Evolutionary conservation across 2,797 vertebrate genomes (phyloP).

Genomic region (Hypotaenidia okinawae): DNA sequence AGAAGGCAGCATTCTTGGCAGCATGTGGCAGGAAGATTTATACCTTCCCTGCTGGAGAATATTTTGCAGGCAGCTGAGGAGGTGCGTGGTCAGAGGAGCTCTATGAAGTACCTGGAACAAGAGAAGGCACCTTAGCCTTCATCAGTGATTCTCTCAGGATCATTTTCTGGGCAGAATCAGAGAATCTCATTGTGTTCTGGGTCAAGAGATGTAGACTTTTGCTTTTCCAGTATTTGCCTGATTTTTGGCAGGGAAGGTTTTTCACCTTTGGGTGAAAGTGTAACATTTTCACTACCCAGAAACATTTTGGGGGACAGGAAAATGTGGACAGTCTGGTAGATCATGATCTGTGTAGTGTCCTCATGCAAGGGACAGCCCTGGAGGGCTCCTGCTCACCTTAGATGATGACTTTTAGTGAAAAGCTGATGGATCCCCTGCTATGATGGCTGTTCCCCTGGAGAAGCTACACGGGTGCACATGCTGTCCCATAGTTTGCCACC

Average conservation of each 20-base stretch:
- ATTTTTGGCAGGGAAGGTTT: not conserved
- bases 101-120: not conserved
- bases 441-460: not conserved
- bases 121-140: not conserved
- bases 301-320: not conserved
- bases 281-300: not conserved
- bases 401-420: not conserved
- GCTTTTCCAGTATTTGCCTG: not conserved
- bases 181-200: not conserved
- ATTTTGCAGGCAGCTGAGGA: not conserved
- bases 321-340: not conserved
- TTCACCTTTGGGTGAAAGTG: not conserved
- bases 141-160: not conserved
- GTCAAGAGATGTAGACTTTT: not conserved
- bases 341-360: not conserved
- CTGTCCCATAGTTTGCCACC: not conserved
- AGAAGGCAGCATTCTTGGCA: not conserved
- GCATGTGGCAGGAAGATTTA: not conserved
- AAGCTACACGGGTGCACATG: not conserved
- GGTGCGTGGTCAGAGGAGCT: not conserved
- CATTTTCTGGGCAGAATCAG: not conserved
- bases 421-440: not conserved
- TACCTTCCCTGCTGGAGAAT: not conserved
- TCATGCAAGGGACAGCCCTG: not conserved
- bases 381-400: not conserved